A percentile compares a stretch with the other conserved stretches of the same genome.
These are phyloP conservation scores for Octomys mimax DNA, from an alignment of 2,797 vertebrate genomes.

Conservation along the genomic window DNA sequence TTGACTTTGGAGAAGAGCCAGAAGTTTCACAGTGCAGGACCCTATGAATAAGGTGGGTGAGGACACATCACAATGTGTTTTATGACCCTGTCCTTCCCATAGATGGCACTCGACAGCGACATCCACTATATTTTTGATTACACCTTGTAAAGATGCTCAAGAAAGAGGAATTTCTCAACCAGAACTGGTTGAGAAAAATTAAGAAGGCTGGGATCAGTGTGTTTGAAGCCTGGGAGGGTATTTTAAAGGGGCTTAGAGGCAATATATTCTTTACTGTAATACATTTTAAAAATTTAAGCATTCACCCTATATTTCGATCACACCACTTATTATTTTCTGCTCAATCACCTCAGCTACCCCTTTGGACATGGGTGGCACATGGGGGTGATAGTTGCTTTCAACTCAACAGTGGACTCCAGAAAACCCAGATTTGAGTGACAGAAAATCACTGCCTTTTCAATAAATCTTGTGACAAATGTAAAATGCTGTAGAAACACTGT, in stretches of 20 bases:
- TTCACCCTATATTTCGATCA: neutral
- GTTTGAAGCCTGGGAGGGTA: neutral
- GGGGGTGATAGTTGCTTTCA: neutral
- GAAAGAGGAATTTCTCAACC: neutral
- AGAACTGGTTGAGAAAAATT: neutral
- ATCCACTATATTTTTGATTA: neutral
- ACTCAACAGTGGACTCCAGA: neutral
- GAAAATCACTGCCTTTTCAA: neutral
- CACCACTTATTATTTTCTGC: neutral
- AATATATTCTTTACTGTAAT: neutral
- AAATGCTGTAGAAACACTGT: neutral
- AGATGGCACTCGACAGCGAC: neutral
- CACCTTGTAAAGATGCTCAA: neutral
- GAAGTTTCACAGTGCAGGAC: neutral
- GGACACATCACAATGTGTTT: neutral
- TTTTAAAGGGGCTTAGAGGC: no score
- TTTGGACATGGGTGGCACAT: neutral
- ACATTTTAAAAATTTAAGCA: neutral
- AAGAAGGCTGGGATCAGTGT: neutral
- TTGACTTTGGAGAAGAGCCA: neutral
- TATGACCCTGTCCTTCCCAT: neutral
- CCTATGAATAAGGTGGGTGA: neutral
- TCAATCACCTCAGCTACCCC: neutral
- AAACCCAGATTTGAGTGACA: conserved; percentile 10
- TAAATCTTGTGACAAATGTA: neutral